These are phyloP conservation scores for Podarcis lilfordi DNA, from an alignment of 2,797 vertebrate species.

Conservation along the genomic window DNA sequence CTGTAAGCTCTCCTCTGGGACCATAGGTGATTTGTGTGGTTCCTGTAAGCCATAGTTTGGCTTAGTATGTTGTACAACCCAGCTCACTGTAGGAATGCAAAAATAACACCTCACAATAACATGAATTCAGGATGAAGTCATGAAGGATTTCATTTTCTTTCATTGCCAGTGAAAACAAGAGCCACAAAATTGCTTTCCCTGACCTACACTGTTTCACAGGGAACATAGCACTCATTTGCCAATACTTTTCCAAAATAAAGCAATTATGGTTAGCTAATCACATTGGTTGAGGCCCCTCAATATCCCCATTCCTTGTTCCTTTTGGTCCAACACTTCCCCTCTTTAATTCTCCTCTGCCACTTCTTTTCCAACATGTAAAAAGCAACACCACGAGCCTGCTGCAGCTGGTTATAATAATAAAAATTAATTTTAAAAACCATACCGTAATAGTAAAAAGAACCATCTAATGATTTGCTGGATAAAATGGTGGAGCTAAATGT, in stretches of 20 bases:
- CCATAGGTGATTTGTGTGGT: no score
- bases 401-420: conserved; percentile 71
- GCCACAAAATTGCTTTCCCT: conserved; percentile 66
- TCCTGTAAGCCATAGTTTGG: no score
- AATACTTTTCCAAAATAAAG: conserved; percentile 79
- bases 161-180: conserved; percentile 78
- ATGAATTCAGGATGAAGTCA: conserved; percentile 66
- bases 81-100: conserved; percentile 53
- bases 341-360: neutral
- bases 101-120: conserved; percentile 62
- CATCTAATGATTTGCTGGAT: conserved; percentile 66
- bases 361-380: neutral
- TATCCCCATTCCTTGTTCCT: conserved; percentile 1
- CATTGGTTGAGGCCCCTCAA: conserved; percentile 39
- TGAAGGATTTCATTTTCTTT: conserved; percentile 70
- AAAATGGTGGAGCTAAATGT: conserved; percentile 69
- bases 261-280: conserved; percentile 69
- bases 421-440: conserved; percentile 58
- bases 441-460: conserved; percentile 37
- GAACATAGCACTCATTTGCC: conserved; percentile 68
- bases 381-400: conserved; percentile 68
- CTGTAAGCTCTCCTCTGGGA: no score
- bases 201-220: conserved; percentile 61
- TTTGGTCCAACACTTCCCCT: neutral
- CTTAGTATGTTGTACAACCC: no score